A percentile compares a stretch with the other conserved stretches of the same genome.
Evolutionary conservation across 2,797 vertebrate species (phyloP).

Genomic region (Harpagifer antarcticus): DNA sequence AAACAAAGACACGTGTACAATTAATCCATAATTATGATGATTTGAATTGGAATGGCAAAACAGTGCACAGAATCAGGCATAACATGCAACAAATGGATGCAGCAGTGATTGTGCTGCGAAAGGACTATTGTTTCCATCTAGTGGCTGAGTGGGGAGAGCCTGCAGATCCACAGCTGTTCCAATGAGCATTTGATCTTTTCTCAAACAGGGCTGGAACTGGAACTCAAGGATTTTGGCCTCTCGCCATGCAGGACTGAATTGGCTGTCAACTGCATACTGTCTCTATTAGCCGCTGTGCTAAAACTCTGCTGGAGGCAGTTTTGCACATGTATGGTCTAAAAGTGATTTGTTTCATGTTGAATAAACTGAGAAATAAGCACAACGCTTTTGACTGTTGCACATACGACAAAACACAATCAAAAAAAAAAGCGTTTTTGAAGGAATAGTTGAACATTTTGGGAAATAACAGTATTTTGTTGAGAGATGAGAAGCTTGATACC

Average conservation of each 20-base stretch:
- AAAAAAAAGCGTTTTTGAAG: conserved; percentile 5
- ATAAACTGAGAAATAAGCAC: not conserved
- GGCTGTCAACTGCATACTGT: conserved; percentile 79
- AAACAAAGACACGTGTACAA: conserved; percentile 11
- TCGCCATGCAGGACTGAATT: conserved; percentile 71
- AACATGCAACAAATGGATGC: conserved; percentile 47
- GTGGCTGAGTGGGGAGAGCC: conserved; percentile 78
- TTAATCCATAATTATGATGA: conserved; percentile 28
- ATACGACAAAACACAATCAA: not conserved
- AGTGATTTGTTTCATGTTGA: conserved; percentile 19
- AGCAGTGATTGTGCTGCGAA: conserved; percentile 39
- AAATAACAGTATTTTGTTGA: not conserved
- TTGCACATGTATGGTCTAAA: conserved; percentile 41
- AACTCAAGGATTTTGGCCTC: conserved; percentile 80
- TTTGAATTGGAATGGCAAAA: conserved; percentile 31
- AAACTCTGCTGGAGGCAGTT: conserved; percentile 50
- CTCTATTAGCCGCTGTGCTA: conserved; percentile 69
- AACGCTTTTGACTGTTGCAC: not conserved
- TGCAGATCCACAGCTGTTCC: conserved; percentile 72
- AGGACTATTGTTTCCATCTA: conserved; percentile 86
- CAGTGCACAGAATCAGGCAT: conserved; percentile 36
- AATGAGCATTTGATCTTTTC: conserved; percentile 76
- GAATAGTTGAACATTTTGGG: not conserved
- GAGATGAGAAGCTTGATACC: not conserved
- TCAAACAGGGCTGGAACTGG: conserved; percentile 66